Evolutionary conservation across 2,797 vertebrate species (phyloP).

Genomic region (Alca torda): DNA sequence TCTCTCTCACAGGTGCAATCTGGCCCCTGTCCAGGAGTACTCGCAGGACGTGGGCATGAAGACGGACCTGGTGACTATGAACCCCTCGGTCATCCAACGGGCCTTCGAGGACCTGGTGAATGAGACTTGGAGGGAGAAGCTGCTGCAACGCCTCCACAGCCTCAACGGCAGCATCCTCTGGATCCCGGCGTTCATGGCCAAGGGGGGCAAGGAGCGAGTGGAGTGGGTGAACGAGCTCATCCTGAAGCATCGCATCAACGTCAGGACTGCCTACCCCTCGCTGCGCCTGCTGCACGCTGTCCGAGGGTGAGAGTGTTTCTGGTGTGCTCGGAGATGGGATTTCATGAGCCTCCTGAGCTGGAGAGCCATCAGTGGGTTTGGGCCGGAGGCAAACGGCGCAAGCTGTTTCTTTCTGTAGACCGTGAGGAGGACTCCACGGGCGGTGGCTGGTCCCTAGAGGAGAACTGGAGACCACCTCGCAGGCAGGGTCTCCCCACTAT

Average conservation of each 20-base stretch:
- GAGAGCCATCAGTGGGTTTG: fast-evolving
- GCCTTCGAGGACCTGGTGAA: constrained; percentile 94
- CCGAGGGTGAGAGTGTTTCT: constrained; percentile 85
- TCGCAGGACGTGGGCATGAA: constrained; percentile 86
- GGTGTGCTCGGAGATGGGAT: background rate
- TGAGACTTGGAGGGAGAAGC: constrained; percentile 87
- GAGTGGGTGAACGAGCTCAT: constrained; percentile 94
- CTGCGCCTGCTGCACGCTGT: constrained; percentile 95
- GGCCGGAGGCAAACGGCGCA: fast-evolving
- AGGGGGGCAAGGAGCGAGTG: constrained; percentile 92
- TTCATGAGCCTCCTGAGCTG: background rate
- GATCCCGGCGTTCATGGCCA: constrained; percentile 98
- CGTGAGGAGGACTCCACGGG: fast-evolving
- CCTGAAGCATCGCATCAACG: constrained; percentile 86
- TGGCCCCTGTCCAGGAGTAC: constrained; percentile 94
- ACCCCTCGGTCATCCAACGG: constrained; percentile 94
- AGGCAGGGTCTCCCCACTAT: background rate
- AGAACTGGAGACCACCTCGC: background rate
- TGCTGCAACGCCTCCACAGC: constrained; percentile 86
- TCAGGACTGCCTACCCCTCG: constrained; percentile 92
- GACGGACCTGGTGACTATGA: constrained; percentile 96
- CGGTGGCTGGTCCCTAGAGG: background rate
- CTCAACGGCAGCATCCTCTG: constrained; percentile 93
- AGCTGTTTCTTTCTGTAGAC: background rate
- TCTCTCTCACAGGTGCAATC: constrained; percentile 85